Evolutionary conservation across 2,797 vertebrate genomes (phyloP).

Genomic region (Martes flavigula): DNA sequence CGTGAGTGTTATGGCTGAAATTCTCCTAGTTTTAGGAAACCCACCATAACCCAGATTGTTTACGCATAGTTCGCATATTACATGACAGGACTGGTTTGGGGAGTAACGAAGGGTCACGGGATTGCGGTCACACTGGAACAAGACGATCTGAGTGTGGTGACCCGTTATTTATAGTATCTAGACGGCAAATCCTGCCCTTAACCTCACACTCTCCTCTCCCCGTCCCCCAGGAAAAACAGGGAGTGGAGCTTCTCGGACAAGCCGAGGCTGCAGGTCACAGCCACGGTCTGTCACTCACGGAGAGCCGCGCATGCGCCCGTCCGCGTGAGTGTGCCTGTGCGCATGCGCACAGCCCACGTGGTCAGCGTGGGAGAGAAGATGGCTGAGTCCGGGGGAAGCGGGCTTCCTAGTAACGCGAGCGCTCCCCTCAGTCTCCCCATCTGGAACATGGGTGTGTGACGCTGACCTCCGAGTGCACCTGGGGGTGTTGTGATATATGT

Average conservation of each 20-base stretch:
- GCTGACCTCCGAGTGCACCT: background rate
- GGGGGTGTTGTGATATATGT: rapidly evolving
- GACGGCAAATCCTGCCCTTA: background rate
- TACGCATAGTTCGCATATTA: slow-evolving; percentile 60
- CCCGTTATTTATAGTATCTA: background rate
- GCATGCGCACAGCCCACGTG: background rate
- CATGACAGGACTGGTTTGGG: slow-evolving; percentile 42
- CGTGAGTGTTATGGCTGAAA: slow-evolving; percentile 70
- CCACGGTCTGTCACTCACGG: background rate
- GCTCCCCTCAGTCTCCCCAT: background rate
- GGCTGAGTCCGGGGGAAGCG: background rate
- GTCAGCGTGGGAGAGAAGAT: background rate
- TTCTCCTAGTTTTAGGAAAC: slow-evolving; percentile 65
- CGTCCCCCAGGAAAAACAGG: background rate
- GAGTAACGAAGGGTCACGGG: slow-evolving; percentile 35
- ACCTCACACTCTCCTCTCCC: background rate
- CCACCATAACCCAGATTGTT: slow-evolving; percentile 62
- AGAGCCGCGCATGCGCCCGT: background rate
- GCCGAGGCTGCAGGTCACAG: background rate
- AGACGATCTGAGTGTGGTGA: background rate
- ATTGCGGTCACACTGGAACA: slow-evolving; percentile 14
- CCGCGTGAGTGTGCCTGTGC: background rate
- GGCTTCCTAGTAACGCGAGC: rapidly evolving
- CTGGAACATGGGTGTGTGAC: rapidly evolving
- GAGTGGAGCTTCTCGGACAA: background rate